phyloP scores from a whole-genome alignment of 2,797 vertebrate species.

The Amblyopsis hoosieri region DNA sequence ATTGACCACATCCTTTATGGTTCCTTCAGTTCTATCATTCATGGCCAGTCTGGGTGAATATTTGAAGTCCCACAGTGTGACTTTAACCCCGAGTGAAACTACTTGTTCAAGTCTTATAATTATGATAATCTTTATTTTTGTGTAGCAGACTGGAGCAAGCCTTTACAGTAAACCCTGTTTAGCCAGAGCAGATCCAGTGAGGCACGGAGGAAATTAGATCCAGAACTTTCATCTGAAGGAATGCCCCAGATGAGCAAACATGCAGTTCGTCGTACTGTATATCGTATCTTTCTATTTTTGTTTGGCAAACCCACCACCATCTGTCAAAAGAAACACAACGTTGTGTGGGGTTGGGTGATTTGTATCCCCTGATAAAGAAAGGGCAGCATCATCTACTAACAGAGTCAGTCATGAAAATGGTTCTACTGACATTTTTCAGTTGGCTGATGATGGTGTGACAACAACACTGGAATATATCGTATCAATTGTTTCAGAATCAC shows the following conservation, averaged over 20 bases:
- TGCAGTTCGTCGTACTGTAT: conserved; percentile 38
- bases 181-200: conserved; percentile 39
- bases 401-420: no score
- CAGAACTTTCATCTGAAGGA: conserved; percentile 50
- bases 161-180: not conserved
- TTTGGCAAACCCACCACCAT: conserved; percentile 4
- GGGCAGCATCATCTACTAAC: no score
- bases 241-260: conserved; percentile 57
- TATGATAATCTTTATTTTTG: no score
- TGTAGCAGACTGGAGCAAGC: not conserved
- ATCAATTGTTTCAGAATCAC: conserved; percentile 38
- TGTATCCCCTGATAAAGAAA: no score
- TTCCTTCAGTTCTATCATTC: not conserved
- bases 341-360: not conserved
- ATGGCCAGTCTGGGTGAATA: not conserved
- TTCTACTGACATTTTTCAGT: no score
- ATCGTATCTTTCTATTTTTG: conserved; percentile 63
- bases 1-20: not conserved
- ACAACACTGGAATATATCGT: conserved; percentile 11
- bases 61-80: not conserved
- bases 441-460: no score
- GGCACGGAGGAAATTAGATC: conserved; percentile 52
- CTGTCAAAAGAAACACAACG: not conserved
- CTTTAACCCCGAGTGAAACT: not conserved
- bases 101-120: no score